phyloP scores from a whole-genome alignment of 1,140 invertebrate species.

The Drosophila ironensis region DNA sequence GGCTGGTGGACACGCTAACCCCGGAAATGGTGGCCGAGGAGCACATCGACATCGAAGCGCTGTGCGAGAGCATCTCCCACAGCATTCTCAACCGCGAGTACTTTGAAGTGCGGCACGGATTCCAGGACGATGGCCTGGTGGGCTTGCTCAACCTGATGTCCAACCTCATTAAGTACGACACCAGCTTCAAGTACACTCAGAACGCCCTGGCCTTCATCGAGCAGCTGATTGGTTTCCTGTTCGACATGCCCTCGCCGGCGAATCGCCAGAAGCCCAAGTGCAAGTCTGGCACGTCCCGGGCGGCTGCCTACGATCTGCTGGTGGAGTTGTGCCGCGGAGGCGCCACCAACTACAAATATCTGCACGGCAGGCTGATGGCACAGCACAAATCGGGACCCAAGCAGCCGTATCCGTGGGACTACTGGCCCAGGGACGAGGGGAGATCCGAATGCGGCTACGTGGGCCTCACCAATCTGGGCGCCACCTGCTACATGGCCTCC shows the following conservation, averaged over 20 bases:
- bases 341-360: conserved; percentile 92
- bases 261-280: conserved; percentile 95
- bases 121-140: conserved; percentile 95
- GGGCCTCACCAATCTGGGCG: conserved; percentile 95
- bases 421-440: conserved; percentile 97
- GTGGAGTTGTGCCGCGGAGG: conserved; percentile 93
- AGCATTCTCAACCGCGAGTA: conserved; percentile 90
- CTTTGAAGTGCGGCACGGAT: conserved; percentile 90
- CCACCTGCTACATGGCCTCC: conserved; percentile 98
- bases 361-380: conserved; percentile 91
- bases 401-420: conserved; percentile 96
- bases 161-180: conserved; percentile 93
- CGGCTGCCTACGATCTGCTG: conserved; percentile 94
- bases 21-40: conserved; percentile 88
- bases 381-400: conserved; percentile 94
- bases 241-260: conserved; percentile 92
- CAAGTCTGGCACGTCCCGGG: conserved; percentile 93
- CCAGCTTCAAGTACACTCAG: conserved; percentile 91
- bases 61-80: conserved; percentile 89
- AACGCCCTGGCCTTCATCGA: conserved; percentile 89
- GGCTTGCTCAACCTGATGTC: conserved; percentile 93
- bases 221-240: conserved; percentile 93
- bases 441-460: conserved; percentile 96
- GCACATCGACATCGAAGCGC: conserved; percentile 87
- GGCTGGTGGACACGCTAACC: conserved; percentile 92